Percentiles rank a stretch among this genome's conserved stretches.
phyloP scores from a whole-genome alignment of 2,797 vertebrate genomes.

The Eulemur coronatus region DNA sequence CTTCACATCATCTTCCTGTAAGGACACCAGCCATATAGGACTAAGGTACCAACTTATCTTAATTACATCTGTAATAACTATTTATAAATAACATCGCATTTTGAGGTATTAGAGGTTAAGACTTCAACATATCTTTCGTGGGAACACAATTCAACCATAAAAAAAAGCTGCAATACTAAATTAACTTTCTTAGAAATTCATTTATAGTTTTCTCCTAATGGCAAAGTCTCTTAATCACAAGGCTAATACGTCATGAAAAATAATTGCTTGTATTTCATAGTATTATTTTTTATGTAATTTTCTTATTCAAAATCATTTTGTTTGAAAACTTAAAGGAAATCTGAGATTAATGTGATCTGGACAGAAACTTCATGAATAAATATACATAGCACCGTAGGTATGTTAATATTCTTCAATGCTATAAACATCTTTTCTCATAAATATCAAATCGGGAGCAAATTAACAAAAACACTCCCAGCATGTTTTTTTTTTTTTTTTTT shows the following conservation, averaged over 20 bases:
- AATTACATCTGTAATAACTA: not conserved
- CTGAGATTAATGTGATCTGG: not conserved
- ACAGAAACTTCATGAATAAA: not conserved
- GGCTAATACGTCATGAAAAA: not conserved
- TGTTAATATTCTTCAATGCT: not conserved
- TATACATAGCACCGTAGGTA: not conserved
- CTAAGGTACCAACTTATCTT: not conserved
- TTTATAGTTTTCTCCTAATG: not conserved
- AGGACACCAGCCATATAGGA: not conserved
- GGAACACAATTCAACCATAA: not conserved
- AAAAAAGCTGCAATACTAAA: not conserved
- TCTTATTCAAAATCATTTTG: not conserved
- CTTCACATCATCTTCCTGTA: not conserved
- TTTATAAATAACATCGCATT: not conserved
- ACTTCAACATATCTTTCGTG: not conserved
- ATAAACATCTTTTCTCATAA: not conserved
- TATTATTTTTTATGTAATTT: not conserved
- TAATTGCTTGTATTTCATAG: not conserved
- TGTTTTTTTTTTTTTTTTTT: not conserved
- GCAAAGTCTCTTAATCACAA: not conserved
- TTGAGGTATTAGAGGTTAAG: too few species aligned
- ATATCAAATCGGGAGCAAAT: not conserved
- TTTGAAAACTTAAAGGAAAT: not conserved
- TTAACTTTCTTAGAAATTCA: not conserved
- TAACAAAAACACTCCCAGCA: not conserved